Percentiles rank a stretch among this genome's conserved stretches.
Conservation (phyloP, 2,113 vertebrate species). For the Maccullochella peelii region DNA sequence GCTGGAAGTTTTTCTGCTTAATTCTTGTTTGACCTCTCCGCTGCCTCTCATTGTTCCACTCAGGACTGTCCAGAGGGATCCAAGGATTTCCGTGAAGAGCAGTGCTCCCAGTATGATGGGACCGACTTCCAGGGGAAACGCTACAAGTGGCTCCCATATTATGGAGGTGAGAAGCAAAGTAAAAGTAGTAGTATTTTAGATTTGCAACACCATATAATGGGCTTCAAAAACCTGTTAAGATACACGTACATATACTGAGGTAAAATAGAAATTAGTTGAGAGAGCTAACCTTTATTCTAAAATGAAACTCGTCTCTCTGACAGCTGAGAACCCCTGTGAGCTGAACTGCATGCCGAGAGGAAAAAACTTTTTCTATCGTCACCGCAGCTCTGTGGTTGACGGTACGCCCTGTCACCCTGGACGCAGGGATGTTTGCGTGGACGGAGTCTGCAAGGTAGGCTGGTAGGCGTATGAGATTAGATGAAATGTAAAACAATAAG, state of each 20-base stretch:
- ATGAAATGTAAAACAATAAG: not conserved
- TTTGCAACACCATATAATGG: not conserved
- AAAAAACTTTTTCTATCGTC: conserved; percentile 94
- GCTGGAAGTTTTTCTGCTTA: not conserved
- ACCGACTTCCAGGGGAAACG: conserved; percentile 91
- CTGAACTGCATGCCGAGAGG: conserved; percentile 97
- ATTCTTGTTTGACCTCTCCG: conserved; percentile 8
- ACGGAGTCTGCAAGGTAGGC: conserved; percentile 91
- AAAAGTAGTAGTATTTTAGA: not conserved
- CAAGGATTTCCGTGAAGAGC: conserved; percentile 92
- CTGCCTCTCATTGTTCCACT: not conserved
- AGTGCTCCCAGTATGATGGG: conserved; percentile 92
- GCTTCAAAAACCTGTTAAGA: not conserved
- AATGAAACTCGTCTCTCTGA: not conserved
- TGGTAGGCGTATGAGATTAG: not conserved
- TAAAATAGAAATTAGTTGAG: not conserved
- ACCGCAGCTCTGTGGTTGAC: conserved; percentile 88
- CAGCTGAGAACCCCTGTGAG: conserved; percentile 94
- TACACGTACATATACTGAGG: not conserved
- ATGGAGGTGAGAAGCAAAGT: conserved; percentile 85
- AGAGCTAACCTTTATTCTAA: not conserved
- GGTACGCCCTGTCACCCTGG: conserved; percentile 95
- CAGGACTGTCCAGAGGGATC: conserved; percentile 92
- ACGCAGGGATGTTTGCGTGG: conserved; percentile 89
- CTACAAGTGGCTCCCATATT: conserved; percentile 95